Base-by-base conservation (phyloP, 2,888 invertebrate species). In the Trimorus sp. region DNA sequence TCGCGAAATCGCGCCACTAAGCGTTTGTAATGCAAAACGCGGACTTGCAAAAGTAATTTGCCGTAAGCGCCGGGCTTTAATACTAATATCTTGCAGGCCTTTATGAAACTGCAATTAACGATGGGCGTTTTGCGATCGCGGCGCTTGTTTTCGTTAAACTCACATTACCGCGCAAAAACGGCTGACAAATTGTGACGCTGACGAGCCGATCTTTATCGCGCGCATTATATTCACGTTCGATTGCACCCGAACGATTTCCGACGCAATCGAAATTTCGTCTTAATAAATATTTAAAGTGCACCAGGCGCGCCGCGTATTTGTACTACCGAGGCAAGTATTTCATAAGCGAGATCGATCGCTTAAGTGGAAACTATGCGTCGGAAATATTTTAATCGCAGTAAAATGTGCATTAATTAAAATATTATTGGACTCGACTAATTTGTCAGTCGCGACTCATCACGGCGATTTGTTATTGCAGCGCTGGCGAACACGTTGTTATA, bases 11-110 rank as follows among this genome's bases (percentile, higher is more conserved):
- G 11, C 12, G 42, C 7, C 16, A n/a, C 11, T 49, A n/a, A 7
- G 6, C 7, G 36, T 48, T 63, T 63, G 49, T 51, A 63, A 63
- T 63, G 49, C 63, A 51, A 63, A 63, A 63, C 51, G 63, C 12
- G 51, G 40, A 53, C 53, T 16, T 40, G 40, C 51, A 66, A 53
- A 66, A 53, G 40, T 66, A 53, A 66, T 66, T 66, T 53, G 26
- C 36, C 16, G 7, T 53, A 26, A 53, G 51, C 40, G 40, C 11
- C 16, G 16, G 14, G 42, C 42, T 60, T 37, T 48, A 63, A 66
- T 66, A 14, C 14, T 51, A 42, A 66, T 40, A 37, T 37, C 65
- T 53, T 14, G 45, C 26, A 26, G 36, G 53, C 11, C 49, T 51
- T 42, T 15, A 40, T 53, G 53, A 36, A 63, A 51, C 38, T 63